These are phyloP conservation scores for Calonectris borealis DNA, from an alignment of 2,113 vertebrate genomes.

Conservation along the genomic window DNA sequence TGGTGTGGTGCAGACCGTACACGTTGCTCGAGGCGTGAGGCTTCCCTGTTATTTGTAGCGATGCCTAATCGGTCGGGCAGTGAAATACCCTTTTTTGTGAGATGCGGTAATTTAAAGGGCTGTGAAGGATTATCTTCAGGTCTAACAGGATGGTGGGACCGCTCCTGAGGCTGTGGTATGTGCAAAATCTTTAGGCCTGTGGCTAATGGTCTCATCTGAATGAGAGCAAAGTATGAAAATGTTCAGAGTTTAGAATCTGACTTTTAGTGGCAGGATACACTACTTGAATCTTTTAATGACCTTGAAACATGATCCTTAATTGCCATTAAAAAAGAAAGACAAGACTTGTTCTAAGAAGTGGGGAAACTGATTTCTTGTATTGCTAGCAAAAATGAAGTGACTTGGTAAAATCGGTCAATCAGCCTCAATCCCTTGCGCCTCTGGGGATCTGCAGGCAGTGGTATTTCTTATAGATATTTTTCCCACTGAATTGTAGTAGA, in stretches of 20 bases:
- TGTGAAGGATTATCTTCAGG: background rate
- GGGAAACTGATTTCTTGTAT: background rate
- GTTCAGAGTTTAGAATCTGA: background rate
- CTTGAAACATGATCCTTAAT: background rate
- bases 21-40: fast-evolving
- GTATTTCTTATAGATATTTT: background rate
- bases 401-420: background rate
- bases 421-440: background rate
- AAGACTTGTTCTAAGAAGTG: background rate
- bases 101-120: background rate
- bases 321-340: background rate
- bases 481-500: background rate
- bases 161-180: background rate
- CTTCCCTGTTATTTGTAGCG: background rate
- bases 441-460: background rate
- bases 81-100: background rate
- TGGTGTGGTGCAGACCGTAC: fast-evolving
- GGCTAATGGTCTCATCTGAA: background rate
- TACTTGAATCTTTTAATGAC: background rate
- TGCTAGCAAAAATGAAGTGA: background rate
- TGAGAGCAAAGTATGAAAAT: background rate
- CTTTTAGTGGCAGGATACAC: background rate
- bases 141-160: background rate
- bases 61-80: fast-evolving
- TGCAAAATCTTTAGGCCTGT: no score